Base-by-base conservation (phyloP, 2,797 vertebrate species). In the Chelmon rostratus region DNA sequence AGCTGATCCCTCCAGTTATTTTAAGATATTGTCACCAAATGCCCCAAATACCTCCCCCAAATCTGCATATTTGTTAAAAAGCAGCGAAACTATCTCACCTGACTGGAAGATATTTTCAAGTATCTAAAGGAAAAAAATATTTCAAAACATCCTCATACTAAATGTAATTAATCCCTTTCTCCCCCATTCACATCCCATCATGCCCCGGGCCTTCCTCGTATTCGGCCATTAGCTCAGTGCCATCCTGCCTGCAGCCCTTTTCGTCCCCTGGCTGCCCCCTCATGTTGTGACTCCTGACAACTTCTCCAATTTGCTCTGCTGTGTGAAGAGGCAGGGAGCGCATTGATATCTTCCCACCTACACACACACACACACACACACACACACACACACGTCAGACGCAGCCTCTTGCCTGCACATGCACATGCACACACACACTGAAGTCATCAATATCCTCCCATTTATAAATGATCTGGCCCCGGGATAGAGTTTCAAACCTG, bases 281-380 rank as follows among this genome's bases (percentile, higher is more conserved):
- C 57, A 73, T 97, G 96, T 97, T 97, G 95, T 97, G 95, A 96
- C 96, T 97, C 95, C 94, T 96, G 95, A 97, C 96, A 97, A 96
- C 96, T 95, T 94, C 96, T 97, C 96, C 96, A 97, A 97, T 98
- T 98, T 98, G 97, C 95, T 97, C 91, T 93, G 91, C 94, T 93
- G 95, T 94, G 96, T 96, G 94, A 96, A 96, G 94, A 96, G 86
- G 92, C 94, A 88, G 92, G 94, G 96, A 96, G 95, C 94, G 91
- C 95, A 96, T 95, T 96, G 95, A 96, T 95, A 96, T 96, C 93
- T 93, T 93, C 92, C 92, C 93, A 93, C 92, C 91, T 89, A 83
- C 80, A 74, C 86, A 85, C 78, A 83, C 79, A 70, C 82, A 70
- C 77, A 63, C 77, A 49, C 64, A 68, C 64, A 62, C 81, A 63